Percentiles rank a stretch among this genome's conserved stretches.
These are phyloP conservation scores for Anastrepha ludens DNA, from an alignment of 1,140 invertebrate genomes.

Conservation along the genomic window DNA sequence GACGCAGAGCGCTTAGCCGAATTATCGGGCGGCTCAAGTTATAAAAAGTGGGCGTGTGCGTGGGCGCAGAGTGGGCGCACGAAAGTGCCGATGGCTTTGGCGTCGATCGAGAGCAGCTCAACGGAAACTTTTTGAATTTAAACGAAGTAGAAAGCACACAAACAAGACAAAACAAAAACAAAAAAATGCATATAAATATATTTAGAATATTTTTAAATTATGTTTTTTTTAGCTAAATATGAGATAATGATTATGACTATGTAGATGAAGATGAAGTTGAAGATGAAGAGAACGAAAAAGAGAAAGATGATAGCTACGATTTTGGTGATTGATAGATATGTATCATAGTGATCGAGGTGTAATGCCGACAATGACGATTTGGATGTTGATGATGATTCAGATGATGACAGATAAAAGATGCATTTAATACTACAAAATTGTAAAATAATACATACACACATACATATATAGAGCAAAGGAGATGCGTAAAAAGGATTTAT, in stretches of 20 bases:
- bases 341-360: constrained; percentile 56
- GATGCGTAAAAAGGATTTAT: constrained; percentile 53
- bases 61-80: not conserved
- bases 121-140: not conserved
- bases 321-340: not conserved
- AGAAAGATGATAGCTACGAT: not conserved
- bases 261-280: not conserved
- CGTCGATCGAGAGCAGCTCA: constrained; percentile 20
- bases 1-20: not conserved
- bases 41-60: not conserved
- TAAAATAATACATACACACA: constrained; percentile 59
- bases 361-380: constrained; percentile 52
- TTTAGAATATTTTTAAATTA: constrained; percentile 32
- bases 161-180: constrained; percentile 3
- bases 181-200: constrained; percentile 53
- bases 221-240: constrained; percentile 40
- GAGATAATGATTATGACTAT: not conserved
- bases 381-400: constrained; percentile 61
- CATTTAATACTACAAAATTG: constrained; percentile 69
- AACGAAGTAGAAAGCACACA: constrained; percentile 50
- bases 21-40: not conserved
- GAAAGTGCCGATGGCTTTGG: not conserved
- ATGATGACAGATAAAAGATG: constrained; percentile 65
- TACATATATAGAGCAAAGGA: constrained; percentile 55
- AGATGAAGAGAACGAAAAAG: not conserved